Conservation (phyloP, 1,140 invertebrate genomes). For the Vanessa tameamea region DNA sequence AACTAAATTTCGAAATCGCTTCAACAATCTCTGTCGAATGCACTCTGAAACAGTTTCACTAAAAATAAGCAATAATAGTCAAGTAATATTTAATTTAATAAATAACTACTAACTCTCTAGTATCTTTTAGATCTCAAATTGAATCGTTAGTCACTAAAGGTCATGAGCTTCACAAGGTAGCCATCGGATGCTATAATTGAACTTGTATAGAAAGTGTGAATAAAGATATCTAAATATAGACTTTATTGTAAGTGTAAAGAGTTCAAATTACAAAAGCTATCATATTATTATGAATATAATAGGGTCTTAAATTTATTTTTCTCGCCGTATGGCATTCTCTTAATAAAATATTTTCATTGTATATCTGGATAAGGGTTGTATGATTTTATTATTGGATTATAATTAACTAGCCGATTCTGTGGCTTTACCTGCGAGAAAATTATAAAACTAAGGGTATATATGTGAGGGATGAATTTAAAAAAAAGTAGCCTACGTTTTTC, state of each 20-base stretch:
- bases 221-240: not conserved
- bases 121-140: not conserved
- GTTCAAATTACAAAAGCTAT: not conserved
- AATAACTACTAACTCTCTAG: not conserved
- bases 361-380: too few species aligned
- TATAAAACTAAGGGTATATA: too few species aligned
- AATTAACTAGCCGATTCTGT: too few species aligned
- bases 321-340: too few species aligned
- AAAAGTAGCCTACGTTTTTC: too few species aligned
- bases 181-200: constrained; percentile 6
- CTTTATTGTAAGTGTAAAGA: not conserved
- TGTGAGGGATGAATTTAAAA: too few species aligned
- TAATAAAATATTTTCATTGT: too few species aligned
- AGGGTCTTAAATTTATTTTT: not conserved
- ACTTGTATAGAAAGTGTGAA: constrained; percentile 1
- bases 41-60: too few species aligned
- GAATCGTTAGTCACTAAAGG: constrained; percentile 6
- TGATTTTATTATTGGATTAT: too few species aligned
- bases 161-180: constrained; percentile 7
- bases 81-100: not conserved
- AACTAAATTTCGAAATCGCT: not conserved
- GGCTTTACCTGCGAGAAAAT: too few species aligned
- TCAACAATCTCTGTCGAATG: too few species aligned
- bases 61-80: too few species aligned
- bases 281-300: not conserved